A percentile compares a stretch with the other conserved stretches of the same genome.
These are phyloP conservation scores for Andrena trimmerana DNA, from an alignment of 2,888 invertebrate genomes.

Conservation along the genomic window DNA sequence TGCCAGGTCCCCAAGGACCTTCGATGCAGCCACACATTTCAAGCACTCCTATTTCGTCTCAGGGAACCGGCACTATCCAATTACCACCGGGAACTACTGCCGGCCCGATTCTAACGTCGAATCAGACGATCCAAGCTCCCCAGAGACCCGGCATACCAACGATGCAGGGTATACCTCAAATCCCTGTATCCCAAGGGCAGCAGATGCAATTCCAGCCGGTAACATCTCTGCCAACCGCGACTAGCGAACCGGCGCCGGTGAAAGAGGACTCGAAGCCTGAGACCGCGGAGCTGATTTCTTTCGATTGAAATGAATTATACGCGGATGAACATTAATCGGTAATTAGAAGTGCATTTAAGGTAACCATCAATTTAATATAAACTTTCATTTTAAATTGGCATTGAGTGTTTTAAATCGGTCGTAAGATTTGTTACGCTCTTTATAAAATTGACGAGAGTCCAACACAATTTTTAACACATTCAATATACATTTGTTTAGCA, in stretches of 20 bases:
- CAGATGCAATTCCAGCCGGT: constrained; percentile 68
- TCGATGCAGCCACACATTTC: constrained; percentile 66
- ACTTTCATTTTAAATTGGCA: constrained; percentile 33
- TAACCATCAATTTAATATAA: constrained; percentile 42
- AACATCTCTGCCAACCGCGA: constrained; percentile 35
- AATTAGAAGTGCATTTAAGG: constrained; percentile 60
- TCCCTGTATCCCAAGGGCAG: constrained; percentile 65
- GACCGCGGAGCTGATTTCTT: constrained; percentile 93
- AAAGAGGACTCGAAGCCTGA: constrained; percentile 85
- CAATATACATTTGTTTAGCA: constrained; percentile 27
- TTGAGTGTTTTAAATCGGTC: constrained; percentile 15
- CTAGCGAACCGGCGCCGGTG: constrained; percentile 64
- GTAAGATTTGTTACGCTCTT: constrained; percentile 19
- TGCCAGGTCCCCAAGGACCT: constrained; percentile 66
- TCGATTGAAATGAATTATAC: constrained; percentile 87
- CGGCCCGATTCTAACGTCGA: constrained; percentile 50
- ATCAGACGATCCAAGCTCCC: constrained; percentile 58
- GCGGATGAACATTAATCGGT: constrained; percentile 21
- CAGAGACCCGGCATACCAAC: constrained; percentile 53
- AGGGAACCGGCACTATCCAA: constrained; percentile 62
- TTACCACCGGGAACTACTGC: constrained; percentile 52
- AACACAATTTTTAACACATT: constrained; percentile 29
- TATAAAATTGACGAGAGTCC: constrained; percentile 1
- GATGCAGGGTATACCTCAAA: constrained; percentile 69
- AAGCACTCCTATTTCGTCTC: constrained; percentile 61